These are phyloP conservation scores for Porites rus DNA, from an alignment of 92 coral and sea anemone species.

Conservation along the genomic window DNA sequence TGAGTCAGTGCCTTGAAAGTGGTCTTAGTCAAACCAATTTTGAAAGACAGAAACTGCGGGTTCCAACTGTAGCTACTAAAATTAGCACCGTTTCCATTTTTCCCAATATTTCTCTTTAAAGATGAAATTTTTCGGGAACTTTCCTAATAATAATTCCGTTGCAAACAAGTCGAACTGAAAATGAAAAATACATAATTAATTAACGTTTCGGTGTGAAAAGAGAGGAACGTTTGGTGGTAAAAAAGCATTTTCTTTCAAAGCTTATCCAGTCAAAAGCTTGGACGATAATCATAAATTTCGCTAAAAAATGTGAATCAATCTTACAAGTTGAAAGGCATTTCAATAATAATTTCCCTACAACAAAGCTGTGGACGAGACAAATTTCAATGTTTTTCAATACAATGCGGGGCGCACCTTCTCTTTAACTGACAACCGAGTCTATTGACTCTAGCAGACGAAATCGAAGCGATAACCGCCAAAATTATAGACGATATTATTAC, in stretches of 20 bases:
- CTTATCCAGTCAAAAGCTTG: not conserved
- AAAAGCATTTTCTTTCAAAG: slow-evolving; percentile 11
- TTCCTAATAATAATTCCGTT: not conserved
- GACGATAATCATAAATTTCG: not conserved
- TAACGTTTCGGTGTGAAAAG: slow-evolving; percentile 21
- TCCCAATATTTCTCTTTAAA: too few species aligned
- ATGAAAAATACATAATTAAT: slow-evolving; percentile 23
- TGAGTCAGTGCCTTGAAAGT: too few species aligned
- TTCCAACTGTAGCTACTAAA: too few species aligned
- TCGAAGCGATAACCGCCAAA: not conserved
- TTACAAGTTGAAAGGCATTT: not conserved
- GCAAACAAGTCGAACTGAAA: not conserved
- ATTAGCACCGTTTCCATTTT: too few species aligned
- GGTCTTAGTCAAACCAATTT: too few species aligned
- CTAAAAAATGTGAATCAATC: not conserved
- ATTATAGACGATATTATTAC: not conserved
- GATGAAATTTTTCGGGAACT: too few species aligned
- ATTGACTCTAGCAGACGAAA: slow-evolving; percentile 4
- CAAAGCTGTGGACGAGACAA: not conserved
- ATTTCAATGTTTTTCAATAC: not conserved
- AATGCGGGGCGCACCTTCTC: not conserved
- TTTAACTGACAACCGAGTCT: not conserved
- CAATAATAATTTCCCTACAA: not conserved
- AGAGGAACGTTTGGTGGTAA: not conserved
- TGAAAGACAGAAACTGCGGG: too few species aligned